Evolutionary conservation across 92 coral and sea anemone genomes (phyloP).

Genomic region (Palythoa caribaeorum): DNA sequence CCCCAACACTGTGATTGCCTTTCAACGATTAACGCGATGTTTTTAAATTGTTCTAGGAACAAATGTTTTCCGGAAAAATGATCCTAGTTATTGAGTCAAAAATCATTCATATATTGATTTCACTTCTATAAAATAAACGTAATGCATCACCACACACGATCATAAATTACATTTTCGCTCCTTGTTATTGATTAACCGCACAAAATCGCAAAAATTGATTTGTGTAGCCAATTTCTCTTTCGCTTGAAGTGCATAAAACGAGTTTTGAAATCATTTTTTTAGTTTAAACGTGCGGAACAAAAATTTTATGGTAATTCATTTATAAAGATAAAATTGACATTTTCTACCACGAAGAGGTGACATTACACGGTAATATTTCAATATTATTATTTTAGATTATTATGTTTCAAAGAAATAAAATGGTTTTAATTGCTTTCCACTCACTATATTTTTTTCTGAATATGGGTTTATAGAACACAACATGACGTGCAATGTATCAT

Average conservation of each 20-base stretch:
- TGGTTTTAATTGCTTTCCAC: conserved; percentile 10
- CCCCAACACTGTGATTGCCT: not conserved
- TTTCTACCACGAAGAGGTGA: not conserved
- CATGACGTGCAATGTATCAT: conserved; percentile 25
- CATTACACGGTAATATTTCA: not conserved
- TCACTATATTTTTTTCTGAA: not conserved
- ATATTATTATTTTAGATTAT: not conserved
- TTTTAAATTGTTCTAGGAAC: not conserved
- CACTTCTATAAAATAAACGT: not conserved
- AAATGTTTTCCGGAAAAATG: not conserved
- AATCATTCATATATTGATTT: not conserved
- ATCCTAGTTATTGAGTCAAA: not conserved
- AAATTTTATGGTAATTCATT: not conserved
- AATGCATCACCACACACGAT: not conserved
- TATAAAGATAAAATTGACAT: not conserved
- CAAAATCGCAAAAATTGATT: not conserved
- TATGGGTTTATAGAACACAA: not conserved
- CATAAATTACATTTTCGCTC: not conserved
- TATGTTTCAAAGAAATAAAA: conserved; percentile 8
- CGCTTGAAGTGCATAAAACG: not conserved
- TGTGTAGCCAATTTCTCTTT: not conserved
- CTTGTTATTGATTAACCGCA: not conserved
- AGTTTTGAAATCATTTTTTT: not conserved
- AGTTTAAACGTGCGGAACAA: not conserved
- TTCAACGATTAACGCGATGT: not conserved